Evolutionary conservation across 2,888 invertebrate species (phyloP).

Genomic region (Agrotis ipsilon): DNA sequence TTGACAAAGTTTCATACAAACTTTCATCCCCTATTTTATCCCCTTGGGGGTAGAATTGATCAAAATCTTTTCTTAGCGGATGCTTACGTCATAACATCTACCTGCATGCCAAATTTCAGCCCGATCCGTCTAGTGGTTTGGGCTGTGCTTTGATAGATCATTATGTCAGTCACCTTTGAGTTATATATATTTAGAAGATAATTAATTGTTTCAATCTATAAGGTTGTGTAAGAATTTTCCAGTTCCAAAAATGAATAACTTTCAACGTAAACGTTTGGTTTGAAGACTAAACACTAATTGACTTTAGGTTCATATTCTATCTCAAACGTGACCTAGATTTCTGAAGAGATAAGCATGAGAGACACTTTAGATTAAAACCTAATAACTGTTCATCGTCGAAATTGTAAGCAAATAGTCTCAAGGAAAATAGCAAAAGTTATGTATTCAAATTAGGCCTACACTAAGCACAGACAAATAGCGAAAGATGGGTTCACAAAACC

Average conservation of each 20-base stretch:
- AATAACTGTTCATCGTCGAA: not conserved
- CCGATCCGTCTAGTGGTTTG: no score
- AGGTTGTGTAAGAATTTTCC: not conserved
- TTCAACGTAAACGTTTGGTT: not conserved
- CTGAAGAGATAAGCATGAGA: slow-evolving; percentile 2
- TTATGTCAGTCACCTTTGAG: no score
- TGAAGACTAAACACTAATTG: slow-evolving; percentile 10
- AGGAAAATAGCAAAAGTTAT: not conserved
- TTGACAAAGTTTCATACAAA: no score
- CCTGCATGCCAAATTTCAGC: no score
- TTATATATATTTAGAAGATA: no score
- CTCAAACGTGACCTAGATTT: slow-evolving; percentile 5
- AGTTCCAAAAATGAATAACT: not conserved
- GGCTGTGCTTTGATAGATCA: no score
- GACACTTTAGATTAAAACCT: not conserved
- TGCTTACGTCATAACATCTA: no score
- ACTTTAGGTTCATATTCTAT: not conserved
- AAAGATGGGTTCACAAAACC: not conserved
- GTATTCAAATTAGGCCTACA: not conserved
- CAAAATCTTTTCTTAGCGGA: no score
- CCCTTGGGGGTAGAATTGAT: no score
- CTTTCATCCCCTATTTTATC: no score
- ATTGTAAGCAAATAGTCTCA: not conserved
- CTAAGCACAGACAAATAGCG: not conserved
- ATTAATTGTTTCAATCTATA: not conserved